Evolutionary conservation across 2,113 vertebrate species (phyloP).

Genomic region (Catharus minimus): DNA sequence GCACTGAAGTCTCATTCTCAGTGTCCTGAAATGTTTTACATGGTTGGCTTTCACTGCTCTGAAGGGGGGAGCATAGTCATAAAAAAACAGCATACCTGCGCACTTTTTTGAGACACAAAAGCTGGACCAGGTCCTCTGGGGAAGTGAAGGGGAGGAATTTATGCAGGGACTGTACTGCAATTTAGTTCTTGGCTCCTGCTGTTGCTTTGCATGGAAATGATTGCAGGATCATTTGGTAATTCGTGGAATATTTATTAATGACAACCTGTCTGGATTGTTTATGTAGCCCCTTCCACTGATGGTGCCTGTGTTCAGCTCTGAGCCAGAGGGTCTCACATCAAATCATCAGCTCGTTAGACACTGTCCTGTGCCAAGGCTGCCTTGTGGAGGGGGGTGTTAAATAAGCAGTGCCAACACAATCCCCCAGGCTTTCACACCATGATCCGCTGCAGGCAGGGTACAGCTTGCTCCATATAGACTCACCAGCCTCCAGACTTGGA

Average conservation of each 20-base stretch:
- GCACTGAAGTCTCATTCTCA: neutral
- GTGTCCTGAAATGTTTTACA: neutral
- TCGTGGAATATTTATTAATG: conserved; percentile 19
- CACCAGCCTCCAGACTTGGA: neutral
- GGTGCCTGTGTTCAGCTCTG: neutral
- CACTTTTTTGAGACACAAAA: neutral
- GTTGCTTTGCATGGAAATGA: neutral
- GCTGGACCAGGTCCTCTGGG: neutral
- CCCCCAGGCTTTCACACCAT: neutral
- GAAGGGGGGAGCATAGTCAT: neutral
- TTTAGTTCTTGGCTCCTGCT: conserved; percentile 23
- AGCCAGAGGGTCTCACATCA: neutral
- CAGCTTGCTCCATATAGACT: neutral
- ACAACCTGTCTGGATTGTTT: conserved; percentile 9
- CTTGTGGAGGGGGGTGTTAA: neutral
- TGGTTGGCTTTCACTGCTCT: neutral
- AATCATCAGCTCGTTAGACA: conserved; percentile 24
- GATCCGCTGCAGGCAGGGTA: neutral
- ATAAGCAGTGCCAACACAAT: neutral
- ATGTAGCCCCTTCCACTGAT: neutral
- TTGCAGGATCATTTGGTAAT: conserved; percentile 4
- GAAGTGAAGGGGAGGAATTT: neutral
- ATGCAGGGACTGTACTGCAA: neutral
- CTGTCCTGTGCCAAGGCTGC: neutral
- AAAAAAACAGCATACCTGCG: neutral